Conservation (phyloP, 2,113 vertebrate species). For the Datnioides undecimradiatus region DNA sequence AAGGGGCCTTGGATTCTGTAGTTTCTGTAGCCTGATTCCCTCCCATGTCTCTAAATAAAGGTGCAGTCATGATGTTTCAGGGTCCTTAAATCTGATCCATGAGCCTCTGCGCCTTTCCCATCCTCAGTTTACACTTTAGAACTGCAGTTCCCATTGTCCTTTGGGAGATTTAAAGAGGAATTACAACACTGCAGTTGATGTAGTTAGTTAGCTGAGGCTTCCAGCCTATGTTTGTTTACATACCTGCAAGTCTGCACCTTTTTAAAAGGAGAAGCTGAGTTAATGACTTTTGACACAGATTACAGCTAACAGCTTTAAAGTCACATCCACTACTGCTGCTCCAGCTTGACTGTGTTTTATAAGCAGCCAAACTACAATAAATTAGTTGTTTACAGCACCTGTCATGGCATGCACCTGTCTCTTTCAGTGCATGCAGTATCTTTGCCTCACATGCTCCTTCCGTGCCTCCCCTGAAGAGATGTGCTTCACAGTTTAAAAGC, state of each 20-base stretch:
- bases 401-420: not conserved
- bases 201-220: too few species aligned
- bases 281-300: too few species aligned
- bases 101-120: not conserved
- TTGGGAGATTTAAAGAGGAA: too few species aligned
- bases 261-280: too few species aligned
- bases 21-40: too few species aligned
- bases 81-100: not conserved
- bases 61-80: not conserved
- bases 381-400: not conserved
- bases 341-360: too few species aligned
- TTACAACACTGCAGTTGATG: too few species aligned
- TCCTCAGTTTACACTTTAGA: not conserved
- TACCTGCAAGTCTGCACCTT: not conserved
- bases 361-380: slow-evolving; percentile 1
- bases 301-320: too few species aligned
- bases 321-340: too few species aligned
- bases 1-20: not conserved
- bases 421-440: not conserved
- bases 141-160: too few species aligned
- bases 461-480: not conserved
- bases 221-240: not conserved
- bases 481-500: not conserved
- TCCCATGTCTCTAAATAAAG: not conserved
- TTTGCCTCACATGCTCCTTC: too few species aligned